Base-by-base conservation (phyloP, 1,140 invertebrate genomes). In the Proales similis region DNA sequence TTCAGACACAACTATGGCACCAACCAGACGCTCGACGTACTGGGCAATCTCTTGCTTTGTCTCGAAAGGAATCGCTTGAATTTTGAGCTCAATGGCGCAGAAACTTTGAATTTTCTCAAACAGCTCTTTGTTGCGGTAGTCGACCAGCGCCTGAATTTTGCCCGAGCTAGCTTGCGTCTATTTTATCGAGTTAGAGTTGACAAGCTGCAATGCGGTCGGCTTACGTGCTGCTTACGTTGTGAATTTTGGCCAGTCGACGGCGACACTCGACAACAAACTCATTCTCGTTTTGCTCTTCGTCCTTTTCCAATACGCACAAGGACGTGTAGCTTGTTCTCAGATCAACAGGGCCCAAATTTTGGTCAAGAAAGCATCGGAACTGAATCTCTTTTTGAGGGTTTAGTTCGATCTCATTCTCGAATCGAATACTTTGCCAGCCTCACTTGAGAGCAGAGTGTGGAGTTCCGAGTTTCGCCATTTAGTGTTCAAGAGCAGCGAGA, bases 31-130 rank as follows among this genome's bases (percentile, higher is more conserved):
- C 45, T 57, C 51, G 20, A 57, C 30, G 45, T 42, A 57, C 30
- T 57, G 51, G 4, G 51, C 33, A n/a, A 57, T 24, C 27, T 57
- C 38, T 19, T 24, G 27, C 12, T n/a, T 26, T 20, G 26, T 29
- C 30, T 57, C 51, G 22, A 57, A 4, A 9, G 51, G 51, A 5
- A 57, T 57, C 0, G 45, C 26, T 26, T 57, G 51, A 57, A 57
- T 57, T 57, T 57, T 57, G 9, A 57, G n/a, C 22, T 57, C 51
- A 24, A 57, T 24, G 4, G 24, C 36, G 19, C 26, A 57, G 27
- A 57, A 42, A n/a, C 45, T 42, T 57, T 57, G 51, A 24, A 57
- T 42, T 26, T 36, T 42, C n/a, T 38, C 11, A 42, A 57, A 57
- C 9, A 57, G 30, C 27, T 57, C 51, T 14, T 24, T 6, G 26